Percentiles rank a stretch among this genome's conserved stretches.
Evolutionary conservation across 2,888 invertebrate genomes (phyloP).

Genomic region (Megaustenia siamemsis): DNA sequence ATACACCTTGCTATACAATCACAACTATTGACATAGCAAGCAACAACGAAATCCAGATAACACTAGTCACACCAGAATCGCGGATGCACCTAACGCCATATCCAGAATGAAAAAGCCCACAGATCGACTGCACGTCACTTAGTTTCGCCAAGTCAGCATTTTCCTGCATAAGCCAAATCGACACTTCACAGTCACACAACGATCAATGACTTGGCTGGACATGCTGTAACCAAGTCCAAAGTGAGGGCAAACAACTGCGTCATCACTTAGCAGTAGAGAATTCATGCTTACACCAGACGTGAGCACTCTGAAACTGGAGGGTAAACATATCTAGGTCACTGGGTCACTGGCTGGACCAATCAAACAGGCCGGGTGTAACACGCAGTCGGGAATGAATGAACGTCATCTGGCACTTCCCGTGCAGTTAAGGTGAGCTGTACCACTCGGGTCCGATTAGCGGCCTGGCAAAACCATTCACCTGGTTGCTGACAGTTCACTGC

Average conservation of each 20-base stretch:
- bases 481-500: neutral
- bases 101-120: too few species aligned
- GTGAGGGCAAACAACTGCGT: neutral
- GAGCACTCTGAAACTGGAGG: neutral
- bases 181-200: neutral
- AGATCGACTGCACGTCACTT: neutral
- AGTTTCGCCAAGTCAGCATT: neutral
- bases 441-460: neutral
- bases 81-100: too few species aligned
- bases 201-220: too few species aligned
- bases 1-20: too few species aligned
- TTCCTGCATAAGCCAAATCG: neutral
- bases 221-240: too few species aligned
- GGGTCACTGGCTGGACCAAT: neutral
- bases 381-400: neutral
- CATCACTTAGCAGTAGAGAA: too few species aligned
- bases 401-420: neutral
- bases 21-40: too few species aligned
- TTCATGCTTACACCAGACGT: neutral
- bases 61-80: too few species aligned
- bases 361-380: too few species aligned
- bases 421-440: neutral
- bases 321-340: neutral
- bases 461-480: neutral
- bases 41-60: too few species aligned